phyloP scores from a whole-genome alignment of 2,888 invertebrate species.

The Linnaemya vulpina region DNA sequence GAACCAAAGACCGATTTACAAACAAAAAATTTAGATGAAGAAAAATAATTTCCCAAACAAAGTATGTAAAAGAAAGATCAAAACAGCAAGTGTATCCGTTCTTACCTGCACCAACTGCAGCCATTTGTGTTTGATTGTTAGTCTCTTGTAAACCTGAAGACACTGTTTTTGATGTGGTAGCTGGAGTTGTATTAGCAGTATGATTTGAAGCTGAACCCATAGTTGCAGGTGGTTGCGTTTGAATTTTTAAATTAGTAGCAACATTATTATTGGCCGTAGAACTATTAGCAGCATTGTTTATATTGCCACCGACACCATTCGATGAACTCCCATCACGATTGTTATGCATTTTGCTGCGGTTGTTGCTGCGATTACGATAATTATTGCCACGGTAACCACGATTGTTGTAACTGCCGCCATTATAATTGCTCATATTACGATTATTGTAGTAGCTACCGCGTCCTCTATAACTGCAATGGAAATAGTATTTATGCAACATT shows the following conservation, averaged over 20 bases:
- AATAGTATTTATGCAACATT: neutral
- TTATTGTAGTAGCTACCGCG: constrained; percentile 84
- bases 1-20: too few species aligned
- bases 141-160: constrained; percentile 77
- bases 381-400: constrained; percentile 84
- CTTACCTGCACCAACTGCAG: constrained; percentile 78
- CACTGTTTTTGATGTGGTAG: constrained; percentile 75
- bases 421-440: constrained; percentile 83
- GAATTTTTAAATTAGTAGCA: constrained; percentile 77
- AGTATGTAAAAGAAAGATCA: too few species aligned
- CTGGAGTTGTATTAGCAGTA: constrained; percentile 72
- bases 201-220: constrained; percentile 59
- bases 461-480: constrained; percentile 84
- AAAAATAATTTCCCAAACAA: too few species aligned
- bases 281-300: constrained; percentile 70
- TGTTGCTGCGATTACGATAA: constrained; percentile 80
- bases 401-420: constrained; percentile 81
- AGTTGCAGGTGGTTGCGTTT: constrained; percentile 75
- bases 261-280: constrained; percentile 71
- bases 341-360: constrained; percentile 74
- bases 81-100: too few species aligned
- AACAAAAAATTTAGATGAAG: too few species aligned
- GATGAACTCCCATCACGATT: constrained; percentile 73
- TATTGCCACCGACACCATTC: constrained; percentile 57
- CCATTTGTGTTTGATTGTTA: constrained; percentile 77